A percentile compares a stretch with the other conserved stretches of the same genome.
phyloP scores from a whole-genome alignment of 2,113 vertebrate species.

The Ophiodon elongatus region DNA sequence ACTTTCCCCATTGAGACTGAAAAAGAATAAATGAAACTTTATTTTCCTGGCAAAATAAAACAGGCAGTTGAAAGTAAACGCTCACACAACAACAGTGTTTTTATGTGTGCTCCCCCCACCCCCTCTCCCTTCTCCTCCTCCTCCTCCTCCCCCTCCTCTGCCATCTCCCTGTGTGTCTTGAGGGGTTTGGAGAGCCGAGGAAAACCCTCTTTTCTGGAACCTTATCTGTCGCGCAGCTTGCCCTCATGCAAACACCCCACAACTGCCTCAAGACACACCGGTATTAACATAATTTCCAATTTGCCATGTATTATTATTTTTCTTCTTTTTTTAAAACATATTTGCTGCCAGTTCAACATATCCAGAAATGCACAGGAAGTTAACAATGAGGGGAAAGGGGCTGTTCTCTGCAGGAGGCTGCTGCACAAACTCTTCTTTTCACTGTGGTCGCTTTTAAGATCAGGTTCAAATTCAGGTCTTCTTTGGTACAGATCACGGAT shows the following conservation, averaged over 20 bases:
- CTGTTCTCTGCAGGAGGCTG: constrained; percentile 1
- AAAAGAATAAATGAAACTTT: constrained; percentile 36
- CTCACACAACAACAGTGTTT: constrained; percentile 29
- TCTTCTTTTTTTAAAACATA: constrained; percentile 28
- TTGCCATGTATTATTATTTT: constrained; percentile 48
- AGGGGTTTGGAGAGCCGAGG: constrained; percentile 70
- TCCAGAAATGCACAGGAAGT: constrained; percentile 40
- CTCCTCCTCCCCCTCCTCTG: constrained; percentile 16
- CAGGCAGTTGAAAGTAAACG: constrained; percentile 62
- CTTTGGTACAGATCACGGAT: not conserved
- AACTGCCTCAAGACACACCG: constrained; percentile 69
- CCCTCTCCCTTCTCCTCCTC: too few relatives aligned
- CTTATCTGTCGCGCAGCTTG: constrained; percentile 71
- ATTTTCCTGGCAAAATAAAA: constrained; percentile 51
- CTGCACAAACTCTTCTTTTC: not conserved
- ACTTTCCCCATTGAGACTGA: constrained; percentile 5
- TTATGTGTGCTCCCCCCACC: constrained; percentile 25
- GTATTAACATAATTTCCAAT: constrained; percentile 83
- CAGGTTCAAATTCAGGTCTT: constrained; percentile 2
- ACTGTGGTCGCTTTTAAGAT: not conserved
- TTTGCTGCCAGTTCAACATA: constrained; percentile 49
- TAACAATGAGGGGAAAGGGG: constrained; percentile 3
- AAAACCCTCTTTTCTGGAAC: constrained; percentile 73
- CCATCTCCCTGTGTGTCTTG: constrained; percentile 63
- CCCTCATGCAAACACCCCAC: constrained; percentile 55